Evolutionary conservation across 2,797 vertebrate species (phyloP).

Genomic region (Gallinago solitaria): DNA sequence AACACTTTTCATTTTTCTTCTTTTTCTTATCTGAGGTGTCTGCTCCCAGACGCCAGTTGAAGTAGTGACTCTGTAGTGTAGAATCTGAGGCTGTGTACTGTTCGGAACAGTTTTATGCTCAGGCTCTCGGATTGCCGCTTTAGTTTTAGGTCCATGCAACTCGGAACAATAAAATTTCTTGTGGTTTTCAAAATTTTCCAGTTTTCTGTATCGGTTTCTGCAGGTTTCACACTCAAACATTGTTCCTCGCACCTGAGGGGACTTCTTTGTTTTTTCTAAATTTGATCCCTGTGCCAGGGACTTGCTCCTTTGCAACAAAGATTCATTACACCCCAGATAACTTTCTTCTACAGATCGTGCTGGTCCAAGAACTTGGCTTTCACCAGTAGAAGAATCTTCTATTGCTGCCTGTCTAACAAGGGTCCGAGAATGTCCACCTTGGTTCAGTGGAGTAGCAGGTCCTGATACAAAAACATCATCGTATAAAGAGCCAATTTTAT

Average conservation of each 20-base stretch:
- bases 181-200: slow-evolving; percentile 99
- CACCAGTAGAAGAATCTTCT: slow-evolving; percentile 89
- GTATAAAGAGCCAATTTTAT: slow-evolving; percentile 89
- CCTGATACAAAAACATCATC: slow-evolving; percentile 95
- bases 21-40: slow-evolving; percentile 91
- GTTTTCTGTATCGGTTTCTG: slow-evolving; percentile 94
- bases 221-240: slow-evolving; percentile 99
- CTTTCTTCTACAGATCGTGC: slow-evolving; percentile 89
- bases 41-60: slow-evolving; percentile 86
- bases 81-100: slow-evolving; percentile 78
- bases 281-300: slow-evolving; percentile 81
- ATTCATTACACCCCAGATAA: slow-evolving; percentile 82
- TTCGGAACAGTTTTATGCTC: slow-evolving; percentile 83
- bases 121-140: slow-evolving; percentile 83
- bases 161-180: slow-evolving; percentile 99
- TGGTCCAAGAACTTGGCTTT: slow-evolving; percentile 82
- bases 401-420: slow-evolving; percentile 94
- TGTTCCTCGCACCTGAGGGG: slow-evolving; percentile 91
- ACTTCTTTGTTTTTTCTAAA: slow-evolving; percentile 88
- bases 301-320: slow-evolving; percentile 82
- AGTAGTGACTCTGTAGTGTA: slow-evolving; percentile 81
- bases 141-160: slow-evolving; percentile 96
- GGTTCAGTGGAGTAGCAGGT: slow-evolving; percentile 84
- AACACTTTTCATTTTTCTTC: slow-evolving; percentile 98
- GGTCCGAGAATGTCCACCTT: slow-evolving; percentile 88